Conservation (phyloP, 2,113 vertebrate species). For the Aspidoscelis tigris region DNA sequence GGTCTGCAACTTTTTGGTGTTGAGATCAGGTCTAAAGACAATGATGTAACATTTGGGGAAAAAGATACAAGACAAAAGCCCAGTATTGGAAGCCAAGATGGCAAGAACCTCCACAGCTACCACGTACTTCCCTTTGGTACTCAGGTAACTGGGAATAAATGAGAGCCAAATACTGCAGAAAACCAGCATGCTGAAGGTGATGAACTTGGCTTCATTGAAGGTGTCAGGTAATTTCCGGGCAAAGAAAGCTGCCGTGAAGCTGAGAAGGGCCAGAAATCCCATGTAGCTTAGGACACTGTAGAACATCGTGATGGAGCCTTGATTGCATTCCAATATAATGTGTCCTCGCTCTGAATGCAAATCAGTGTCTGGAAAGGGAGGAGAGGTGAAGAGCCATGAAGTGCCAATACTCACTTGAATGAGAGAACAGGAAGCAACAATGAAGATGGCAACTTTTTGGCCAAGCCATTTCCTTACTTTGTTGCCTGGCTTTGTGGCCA, state of each 20-base stretch:
- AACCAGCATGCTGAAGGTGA: slow-evolving; percentile 17
- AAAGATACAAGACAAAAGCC: neutral
- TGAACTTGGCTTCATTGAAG: slow-evolving; percentile 23
- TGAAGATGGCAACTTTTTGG: neutral
- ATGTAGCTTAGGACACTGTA: slow-evolving; percentile 2
- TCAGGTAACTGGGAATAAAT: slow-evolving; percentile 13
- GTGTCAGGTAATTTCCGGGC: slow-evolving; percentile 1
- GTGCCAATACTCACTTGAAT: neutral
- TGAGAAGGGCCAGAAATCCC: neutral
- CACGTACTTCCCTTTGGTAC: slow-evolving; percentile 1
- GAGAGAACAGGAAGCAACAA: neutral
- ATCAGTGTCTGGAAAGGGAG: neutral
- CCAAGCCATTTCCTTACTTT: neutral
- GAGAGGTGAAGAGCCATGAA: neutral
- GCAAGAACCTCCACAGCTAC: slow-evolving; percentile 18
- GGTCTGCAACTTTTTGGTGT: neutral
- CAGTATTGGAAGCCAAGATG: slow-evolving; percentile 2
- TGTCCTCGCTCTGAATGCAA: neutral
- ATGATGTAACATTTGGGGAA: slow-evolving; percentile 19
- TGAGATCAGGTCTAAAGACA: slow-evolving; percentile 21
- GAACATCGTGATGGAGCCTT: neutral
- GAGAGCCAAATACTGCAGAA: slow-evolving; percentile 25
- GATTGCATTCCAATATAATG: neutral
- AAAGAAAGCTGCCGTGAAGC: neutral
- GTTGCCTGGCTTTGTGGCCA: neutral